Conservation (phyloP, 2,797 vertebrate species). For the Cossypha polioptera region DNA sequence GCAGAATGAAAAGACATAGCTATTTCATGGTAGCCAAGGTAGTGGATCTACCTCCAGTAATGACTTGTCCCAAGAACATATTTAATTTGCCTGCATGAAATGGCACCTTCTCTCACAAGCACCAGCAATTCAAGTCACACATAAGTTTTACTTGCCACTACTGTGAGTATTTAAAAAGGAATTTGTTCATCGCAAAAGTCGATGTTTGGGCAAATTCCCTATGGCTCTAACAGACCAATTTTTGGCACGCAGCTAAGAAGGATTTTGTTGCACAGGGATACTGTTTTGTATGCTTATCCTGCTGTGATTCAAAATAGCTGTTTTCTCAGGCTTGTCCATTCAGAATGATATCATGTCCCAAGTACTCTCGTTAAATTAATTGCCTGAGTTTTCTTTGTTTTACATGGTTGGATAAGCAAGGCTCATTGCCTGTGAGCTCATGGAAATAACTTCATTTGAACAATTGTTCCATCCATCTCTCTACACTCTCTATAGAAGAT, state of each 20-base stretch:
- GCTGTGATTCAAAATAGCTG: not conserved
- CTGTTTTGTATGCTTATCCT: not conserved
- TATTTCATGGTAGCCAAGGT: not conserved
- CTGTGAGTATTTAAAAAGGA: not conserved
- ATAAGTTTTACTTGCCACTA: not conserved
- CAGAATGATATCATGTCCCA: slow-evolving; percentile 22
- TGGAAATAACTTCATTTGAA: not conserved
- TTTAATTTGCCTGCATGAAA: not conserved
- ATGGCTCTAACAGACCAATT: not conserved
- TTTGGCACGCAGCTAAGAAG: not conserved
- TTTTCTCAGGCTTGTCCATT: slow-evolving; percentile 1
- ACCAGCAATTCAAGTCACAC: not conserved
- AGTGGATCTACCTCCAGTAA: not conserved
- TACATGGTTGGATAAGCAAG: not conserved
- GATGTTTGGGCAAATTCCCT: not conserved
- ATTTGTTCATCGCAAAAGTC: not conserved
- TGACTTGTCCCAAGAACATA: not conserved
- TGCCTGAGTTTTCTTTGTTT: slow-evolving; percentile 1
- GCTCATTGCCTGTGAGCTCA: not conserved
- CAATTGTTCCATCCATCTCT: slow-evolving; percentile 16
- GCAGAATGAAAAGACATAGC: not conserved
- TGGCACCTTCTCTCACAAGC: rapidly evolving
- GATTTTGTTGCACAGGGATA: not conserved
- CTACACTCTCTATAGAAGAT: not conserved
- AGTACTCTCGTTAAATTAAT: slow-evolving; percentile 6